Evolutionary conservation across 2,797 vertebrate genomes (phyloP).

Genomic region (Ctenopoma kingsleyae): DNA sequence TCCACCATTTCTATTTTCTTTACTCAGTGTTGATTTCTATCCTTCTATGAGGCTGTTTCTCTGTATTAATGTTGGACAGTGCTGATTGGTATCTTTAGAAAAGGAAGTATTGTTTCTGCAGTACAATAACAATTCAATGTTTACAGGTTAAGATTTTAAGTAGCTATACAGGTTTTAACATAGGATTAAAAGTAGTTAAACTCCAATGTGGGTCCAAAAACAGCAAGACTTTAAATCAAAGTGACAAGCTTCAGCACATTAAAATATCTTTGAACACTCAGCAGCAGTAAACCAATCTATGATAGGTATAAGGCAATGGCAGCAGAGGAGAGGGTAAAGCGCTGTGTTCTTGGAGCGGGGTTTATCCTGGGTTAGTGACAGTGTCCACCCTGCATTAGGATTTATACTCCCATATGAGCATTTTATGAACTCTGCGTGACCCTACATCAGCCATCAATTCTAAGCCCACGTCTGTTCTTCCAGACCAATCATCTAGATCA

Average conservation of each 20-base stretch:
- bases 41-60: not conserved
- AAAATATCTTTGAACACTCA: not conserved
- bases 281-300: not conserved
- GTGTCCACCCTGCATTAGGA: slow-evolving; percentile 8
- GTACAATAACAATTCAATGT: not conserved
- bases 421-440: not conserved
- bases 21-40: not conserved
- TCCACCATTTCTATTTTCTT: not conserved
- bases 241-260: not conserved
- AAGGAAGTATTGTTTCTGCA: not conserved
- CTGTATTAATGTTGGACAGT: not conserved
- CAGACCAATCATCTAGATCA: too few species aligned
- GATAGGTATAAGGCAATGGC: not conserved
- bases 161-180: not conserved
- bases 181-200: not conserved
- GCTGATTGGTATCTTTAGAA: slow-evolving; percentile 5
- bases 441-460: not conserved
- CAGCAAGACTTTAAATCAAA: not conserved
- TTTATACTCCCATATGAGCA: not conserved
- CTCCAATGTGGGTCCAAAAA: not conserved
- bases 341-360: not conserved
- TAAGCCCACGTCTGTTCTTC: not conserved
- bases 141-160: not conserved
- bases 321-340: slow-evolving; percentile 3
- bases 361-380: slow-evolving; percentile 5